A percentile compares a stretch with the other conserved stretches of the same genome.
phyloP scores from a whole-genome alignment of 2,113 vertebrate species.

The Melanerpes aurifrons region DNA sequence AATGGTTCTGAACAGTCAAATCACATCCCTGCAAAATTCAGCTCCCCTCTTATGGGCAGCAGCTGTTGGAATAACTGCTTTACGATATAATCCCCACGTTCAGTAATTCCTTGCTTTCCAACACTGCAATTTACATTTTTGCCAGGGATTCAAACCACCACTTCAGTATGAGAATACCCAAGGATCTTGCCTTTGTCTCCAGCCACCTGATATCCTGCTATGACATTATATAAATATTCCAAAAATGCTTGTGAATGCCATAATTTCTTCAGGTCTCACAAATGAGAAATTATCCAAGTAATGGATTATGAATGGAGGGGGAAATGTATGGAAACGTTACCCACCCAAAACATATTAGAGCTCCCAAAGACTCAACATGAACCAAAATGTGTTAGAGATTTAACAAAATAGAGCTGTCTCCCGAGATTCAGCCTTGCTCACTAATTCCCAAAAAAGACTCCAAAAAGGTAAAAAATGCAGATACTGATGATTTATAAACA shows the following conservation, averaged over 20 bases:
- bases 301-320: constrained; percentile 69
- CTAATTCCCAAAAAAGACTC: not conserved
- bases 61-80: constrained; percentile 63
- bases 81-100: constrained; percentile 55
- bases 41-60: not conserved
- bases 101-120: constrained; percentile 49
- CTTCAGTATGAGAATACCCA: constrained; percentile 50
- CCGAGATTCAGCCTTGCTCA: not conserved
- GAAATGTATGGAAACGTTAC: constrained; percentile 50
- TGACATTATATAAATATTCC: constrained; percentile 63
- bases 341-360: constrained; percentile 42
- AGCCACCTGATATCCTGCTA: constrained; percentile 55
- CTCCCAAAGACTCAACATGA: constrained; percentile 51
- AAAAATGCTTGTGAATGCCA: constrained; percentile 63
- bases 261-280: constrained; percentile 64
- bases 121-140: constrained; percentile 22
- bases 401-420: constrained; percentile 41
- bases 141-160: constrained; percentile 55
- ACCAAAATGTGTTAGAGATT: constrained; percentile 32
- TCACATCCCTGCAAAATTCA: not conserved
- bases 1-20: not conserved
- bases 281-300: constrained; percentile 70
- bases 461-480: not conserved
- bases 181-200: constrained; percentile 42
- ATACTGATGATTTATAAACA: not conserved